Base-by-base conservation (phyloP, 2,113 vertebrate genomes). In the Sigmodon hispidus region DNA sequence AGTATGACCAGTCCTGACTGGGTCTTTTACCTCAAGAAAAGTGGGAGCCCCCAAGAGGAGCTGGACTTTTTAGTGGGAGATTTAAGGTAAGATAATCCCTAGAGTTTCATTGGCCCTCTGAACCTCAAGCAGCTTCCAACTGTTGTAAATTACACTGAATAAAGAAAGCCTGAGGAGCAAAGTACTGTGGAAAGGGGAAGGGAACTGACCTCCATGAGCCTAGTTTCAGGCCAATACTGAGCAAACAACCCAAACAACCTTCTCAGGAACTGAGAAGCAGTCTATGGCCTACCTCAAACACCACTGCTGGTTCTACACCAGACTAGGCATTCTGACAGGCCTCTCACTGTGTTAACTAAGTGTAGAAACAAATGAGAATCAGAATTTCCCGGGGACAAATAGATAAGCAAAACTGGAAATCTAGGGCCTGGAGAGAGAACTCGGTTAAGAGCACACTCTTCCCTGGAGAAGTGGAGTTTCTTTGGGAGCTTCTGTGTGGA, bases 341-440 rank as follows among this genome's bases (percentile, higher is more conserved):
- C 29, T 63, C 17, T 17, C 3, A 43, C n/a, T 84, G 21, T 91
- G 29, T 52, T 90, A 57, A 79, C 75, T 52, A 26, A 93, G 61
- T n/a, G 76, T 22, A 29, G 19, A 52, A 94, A 92, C 75, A 81
- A 92, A 45, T 87, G 87, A 76, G 34, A 94, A 75, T 63, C 21
- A 72, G 90, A 65, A 87, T 13, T 90, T 73, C 4, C 88, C 73
- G 91, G 73, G 55, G 8, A 24, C 50, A 69, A 96, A 87, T 88
- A 86, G 57, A 50, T 93, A 94, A n/a, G 34, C 31, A 50, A 81
- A 94, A 9, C 16, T 63, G 34, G 79, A 87, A 87, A 65, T 7
- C 40, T 59, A 80, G 26, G 80, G 12, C 48, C 4, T 83, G 15
- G n/a, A 84, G 24, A 83, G n/a, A 59, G 3, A 7, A 83, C 13